Conservation (phyloP, 2,888 invertebrate species). For the Patella pellucida region DNA sequence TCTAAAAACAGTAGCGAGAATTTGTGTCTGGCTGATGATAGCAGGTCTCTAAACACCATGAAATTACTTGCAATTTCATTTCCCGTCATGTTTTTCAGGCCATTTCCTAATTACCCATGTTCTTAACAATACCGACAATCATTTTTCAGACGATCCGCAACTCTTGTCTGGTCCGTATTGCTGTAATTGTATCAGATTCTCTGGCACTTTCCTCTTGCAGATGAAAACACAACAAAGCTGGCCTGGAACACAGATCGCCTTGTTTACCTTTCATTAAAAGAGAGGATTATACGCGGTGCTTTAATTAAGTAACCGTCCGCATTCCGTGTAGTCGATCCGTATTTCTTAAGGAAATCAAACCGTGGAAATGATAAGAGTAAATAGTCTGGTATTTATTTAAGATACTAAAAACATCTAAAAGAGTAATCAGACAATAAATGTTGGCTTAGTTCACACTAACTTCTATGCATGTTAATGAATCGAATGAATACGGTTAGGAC, state of each 20-base stretch:
- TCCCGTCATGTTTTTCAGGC: too few species aligned
- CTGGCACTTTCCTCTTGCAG: neutral
- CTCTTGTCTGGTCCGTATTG: neutral
- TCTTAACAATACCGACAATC: neutral
- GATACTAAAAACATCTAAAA: neutral
- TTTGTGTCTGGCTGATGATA: too few species aligned
- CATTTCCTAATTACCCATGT: neutral
- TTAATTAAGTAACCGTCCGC: slow-evolving; percentile 5
- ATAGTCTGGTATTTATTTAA: slow-evolving; percentile 5
- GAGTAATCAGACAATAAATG: neutral
- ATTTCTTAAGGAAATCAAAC: slow-evolving; percentile 1
- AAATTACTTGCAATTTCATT: too few species aligned
- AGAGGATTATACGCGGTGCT: neutral
- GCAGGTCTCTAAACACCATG: too few species aligned
- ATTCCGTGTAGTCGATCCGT: slow-evolving; percentile 4
- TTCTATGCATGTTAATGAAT: slow-evolving; percentile 6
- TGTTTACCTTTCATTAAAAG: slow-evolving; percentile 7
- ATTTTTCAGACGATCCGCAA: neutral
- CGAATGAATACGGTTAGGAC: neutral
- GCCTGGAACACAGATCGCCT: neutral
- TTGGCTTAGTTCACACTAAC: neutral
- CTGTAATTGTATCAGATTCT: neutral
- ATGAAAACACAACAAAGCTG: slow-evolving; percentile 5
- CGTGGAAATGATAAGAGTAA: slow-evolving; percentile 5
- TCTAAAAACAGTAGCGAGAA: too few species aligned